Evolutionary conservation across 2,797 vertebrate genomes (phyloP), one percentile per base, ranked within the genome.

Genomic region (Fundulus diaphanus): DNA sequence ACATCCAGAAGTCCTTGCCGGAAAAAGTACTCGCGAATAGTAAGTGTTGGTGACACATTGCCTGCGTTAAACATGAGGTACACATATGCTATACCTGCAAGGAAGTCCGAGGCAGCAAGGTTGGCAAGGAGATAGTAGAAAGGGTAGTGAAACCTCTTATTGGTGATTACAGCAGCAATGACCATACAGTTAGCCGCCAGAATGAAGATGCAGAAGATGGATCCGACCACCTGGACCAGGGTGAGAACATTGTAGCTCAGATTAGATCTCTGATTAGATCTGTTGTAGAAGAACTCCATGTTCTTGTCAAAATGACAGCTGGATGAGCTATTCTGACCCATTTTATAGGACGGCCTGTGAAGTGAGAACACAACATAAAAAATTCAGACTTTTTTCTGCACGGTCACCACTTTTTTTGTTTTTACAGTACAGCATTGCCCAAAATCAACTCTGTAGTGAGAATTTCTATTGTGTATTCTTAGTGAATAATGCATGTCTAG

Each of bases 61-160:
- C 98, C 98, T 0, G 98, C 99, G 90, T 99, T 96, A 85, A 99
- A 99, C 98, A 99, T 98, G 87, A 99, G 93, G 93, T 97, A 99
- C 6, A 99, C 95, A 0, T 99, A 99, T 0, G 98, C 98, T 22
- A 99, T 97, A 11, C 97, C 97, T 3, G 98, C 97, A 51, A 99
- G 96, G 89, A 99, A 97, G 90, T 99, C 98, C 0, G 98, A 97
- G 59, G 97, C 97, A 0, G 98, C 98, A 0, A 99, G 95, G 72
- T 99, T 99, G 89, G 97, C 92, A 29, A 99, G 94, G 48, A 99
- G 96, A 81, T 99, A 99, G 88, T 99, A 99, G 93, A 99, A 99
- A 1, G 98, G 97, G 73, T 96, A 99, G 86, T 99, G 98, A 85
- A 99, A 99, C 74, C 96, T 94, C 87, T 95, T 96, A 92, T 99